Conservation (phyloP, 1,140 invertebrate genomes). For the Bombus waltoni region DNA sequence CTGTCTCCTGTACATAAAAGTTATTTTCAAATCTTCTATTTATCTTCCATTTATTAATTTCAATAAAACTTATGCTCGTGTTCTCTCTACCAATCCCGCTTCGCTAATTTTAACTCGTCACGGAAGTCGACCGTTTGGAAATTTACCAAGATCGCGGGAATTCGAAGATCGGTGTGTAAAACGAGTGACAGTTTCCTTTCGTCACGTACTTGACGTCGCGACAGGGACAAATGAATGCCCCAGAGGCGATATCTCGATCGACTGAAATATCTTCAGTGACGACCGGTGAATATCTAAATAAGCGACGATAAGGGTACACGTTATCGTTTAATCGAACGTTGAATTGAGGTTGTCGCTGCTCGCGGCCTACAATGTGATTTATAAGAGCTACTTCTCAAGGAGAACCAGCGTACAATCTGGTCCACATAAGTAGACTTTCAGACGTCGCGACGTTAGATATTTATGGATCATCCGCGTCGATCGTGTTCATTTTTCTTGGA, state of each 20-base stretch:
- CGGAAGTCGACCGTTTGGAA: too few species aligned
- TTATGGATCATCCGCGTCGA: not conserved
- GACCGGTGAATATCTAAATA: slow-evolving; percentile 44
- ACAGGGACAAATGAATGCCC: slow-evolving; percentile 35
- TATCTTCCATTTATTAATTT: not conserved
- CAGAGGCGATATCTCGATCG: slow-evolving; percentile 2
- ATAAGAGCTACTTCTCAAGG: not conserved
- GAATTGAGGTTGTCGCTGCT: slow-evolving; percentile 32
- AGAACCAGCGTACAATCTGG: slow-evolving; percentile 3
- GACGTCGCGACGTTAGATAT: not conserved
- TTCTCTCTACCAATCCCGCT: too few species aligned
- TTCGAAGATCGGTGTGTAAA: not conserved
- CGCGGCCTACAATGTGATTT: slow-evolving; percentile 36
- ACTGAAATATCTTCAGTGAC: slow-evolving; percentile 33
- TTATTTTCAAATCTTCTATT: not conserved
- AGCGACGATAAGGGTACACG: not conserved
- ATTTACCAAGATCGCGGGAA: not conserved
- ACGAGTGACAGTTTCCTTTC: slow-evolving; percentile 52
- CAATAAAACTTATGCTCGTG: too few species aligned
- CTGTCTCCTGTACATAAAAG: not conserved
- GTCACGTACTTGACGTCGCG: slow-evolving; percentile 17
- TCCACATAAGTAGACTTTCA: not conserved
- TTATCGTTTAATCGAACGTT: slow-evolving; percentile 38
- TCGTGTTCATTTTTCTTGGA: not conserved
- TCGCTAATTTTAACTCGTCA: too few species aligned